Base-by-base conservation (phyloP, 2,888 invertebrate species). In the Nemurella pictetii region DNA sequence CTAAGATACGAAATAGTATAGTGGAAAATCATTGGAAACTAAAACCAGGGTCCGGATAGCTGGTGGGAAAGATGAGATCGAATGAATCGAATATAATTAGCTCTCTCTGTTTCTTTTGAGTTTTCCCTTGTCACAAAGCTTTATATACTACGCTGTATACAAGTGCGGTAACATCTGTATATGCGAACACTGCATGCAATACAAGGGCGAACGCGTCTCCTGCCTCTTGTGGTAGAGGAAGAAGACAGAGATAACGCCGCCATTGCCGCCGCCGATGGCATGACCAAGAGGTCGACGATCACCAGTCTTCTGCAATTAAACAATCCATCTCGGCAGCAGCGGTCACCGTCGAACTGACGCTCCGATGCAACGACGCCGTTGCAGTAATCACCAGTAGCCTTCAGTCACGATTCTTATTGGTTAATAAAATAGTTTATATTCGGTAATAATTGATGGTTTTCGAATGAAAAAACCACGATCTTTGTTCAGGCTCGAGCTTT, bases 381-480 rank as follows among this genome's bases (percentile, higher is more conserved):
- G 55, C 55, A 55, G 55, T 55, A 55, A 55, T 55, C 9, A 55
- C 55, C 55, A 20, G 55, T 20, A 15, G 55, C 55, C 15, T 32
- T 20, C 55, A 20, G 20, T 55, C 82, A 82, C 82, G 82, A 82
- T 82, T 82, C 55, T 82, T 27, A 82, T 82, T 82, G 55, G 55
- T 55, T 28, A 82, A 29, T 82, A 12, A 72, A 82, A 82, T 82
- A 82, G 82, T 82, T 72, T 72, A 55, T 7, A 72, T 28, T 72
- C 55, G n/a, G 26, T 36, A 81, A 81, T 81, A 35, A 81, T 81
- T 81, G 80, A 81, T 81, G 30, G 30, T 78, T 28, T 78, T 78
- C 28, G 78, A 78, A 78, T 55, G 55, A 7, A 55, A 55, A 55
- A 55, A 55, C 32, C 55, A 55, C 55, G 55, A 55, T 55, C 55